Conservation (phyloP, 1,140 invertebrate genomes). For the Aleiodes sp. region DNA sequence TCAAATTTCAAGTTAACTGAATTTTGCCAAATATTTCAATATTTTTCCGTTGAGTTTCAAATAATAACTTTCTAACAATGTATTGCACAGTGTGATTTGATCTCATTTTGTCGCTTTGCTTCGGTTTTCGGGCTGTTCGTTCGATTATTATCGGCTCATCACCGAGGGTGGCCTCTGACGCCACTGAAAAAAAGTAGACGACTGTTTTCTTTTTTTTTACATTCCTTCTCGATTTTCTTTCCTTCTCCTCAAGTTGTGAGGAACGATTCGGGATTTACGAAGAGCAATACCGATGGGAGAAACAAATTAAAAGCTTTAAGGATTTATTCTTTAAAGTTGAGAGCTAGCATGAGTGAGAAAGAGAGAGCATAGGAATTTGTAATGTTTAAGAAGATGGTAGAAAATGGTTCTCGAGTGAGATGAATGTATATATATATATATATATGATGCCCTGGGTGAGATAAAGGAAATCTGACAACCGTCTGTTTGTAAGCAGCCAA, state of each 20-base stretch:
- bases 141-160: conserved; percentile 21
- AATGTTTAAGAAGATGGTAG: neutral
- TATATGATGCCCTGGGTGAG: conserved; percentile 60
- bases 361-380: conserved; percentile 39
- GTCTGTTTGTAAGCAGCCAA: conserved; percentile 60
- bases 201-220: neutral
- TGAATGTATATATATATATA: conserved; percentile 24
- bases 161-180: conserved; percentile 18
- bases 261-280: conserved; percentile 15
- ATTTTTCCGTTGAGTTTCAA: too few species aligned
- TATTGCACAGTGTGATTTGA: conserved; percentile 2
- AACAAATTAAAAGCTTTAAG: conserved; percentile 29
- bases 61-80: too few species aligned
- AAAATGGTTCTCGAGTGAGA: conserved; percentile 10
- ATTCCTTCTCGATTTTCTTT: too few species aligned
- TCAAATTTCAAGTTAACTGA: too few species aligned
- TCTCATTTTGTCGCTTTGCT: conserved; percentile 16
- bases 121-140: conserved; percentile 18
- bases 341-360: conserved; percentile 21
- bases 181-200: conserved; percentile 1
- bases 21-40: too few species aligned
- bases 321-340: conserved; percentile 21
- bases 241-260: neutral
- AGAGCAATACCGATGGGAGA: conserved; percentile 3
- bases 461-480: conserved; percentile 66